Percentiles rank a stretch among this genome's conserved stretches.
Conservation (phyloP, 1,140 invertebrate species). For the Monomorium pharaonis region DNA sequence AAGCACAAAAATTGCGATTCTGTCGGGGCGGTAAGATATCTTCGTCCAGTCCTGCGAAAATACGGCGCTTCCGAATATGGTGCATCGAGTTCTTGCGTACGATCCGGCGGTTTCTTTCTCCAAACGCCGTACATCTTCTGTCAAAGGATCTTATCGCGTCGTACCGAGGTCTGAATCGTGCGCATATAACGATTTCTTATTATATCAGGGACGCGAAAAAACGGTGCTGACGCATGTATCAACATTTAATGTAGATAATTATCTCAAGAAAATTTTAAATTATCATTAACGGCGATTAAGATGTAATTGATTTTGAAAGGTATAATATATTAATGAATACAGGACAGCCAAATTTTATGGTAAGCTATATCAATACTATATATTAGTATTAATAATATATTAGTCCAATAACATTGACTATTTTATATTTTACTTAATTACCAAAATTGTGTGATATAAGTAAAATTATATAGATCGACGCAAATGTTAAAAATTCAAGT, state of each 20-base stretch:
- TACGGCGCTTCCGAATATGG: slow-evolving; percentile 76
- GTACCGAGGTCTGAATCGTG: slow-evolving; percentile 2
- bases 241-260: slow-evolving; percentile 7
- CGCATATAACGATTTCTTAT: slow-evolving; percentile 51
- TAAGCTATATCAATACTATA: background rate
- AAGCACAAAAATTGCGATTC: background rate
- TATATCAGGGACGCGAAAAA: slow-evolving; percentile 18
- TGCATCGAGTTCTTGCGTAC: slow-evolving; percentile 69
- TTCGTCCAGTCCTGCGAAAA: slow-evolving; percentile 58
- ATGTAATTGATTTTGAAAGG: background rate
- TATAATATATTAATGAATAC: background rate
- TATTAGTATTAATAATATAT: too few relatives aligned
- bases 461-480: background rate
- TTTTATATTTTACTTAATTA: background rate
- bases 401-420: background rate
- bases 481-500: background rate
- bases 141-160: slow-evolving; percentile 32
- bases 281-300: background rate
- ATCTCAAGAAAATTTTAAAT: background rate
- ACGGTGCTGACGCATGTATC: slow-evolving; percentile 2
- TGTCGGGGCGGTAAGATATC: background rate
- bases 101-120: slow-evolving; percentile 57
- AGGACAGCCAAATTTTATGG: background rate
- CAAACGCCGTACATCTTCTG: background rate
- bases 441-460: background rate